Base-by-base conservation (phyloP, 1,140 invertebrate genomes). In the Diploscapter pachys region DNA sequence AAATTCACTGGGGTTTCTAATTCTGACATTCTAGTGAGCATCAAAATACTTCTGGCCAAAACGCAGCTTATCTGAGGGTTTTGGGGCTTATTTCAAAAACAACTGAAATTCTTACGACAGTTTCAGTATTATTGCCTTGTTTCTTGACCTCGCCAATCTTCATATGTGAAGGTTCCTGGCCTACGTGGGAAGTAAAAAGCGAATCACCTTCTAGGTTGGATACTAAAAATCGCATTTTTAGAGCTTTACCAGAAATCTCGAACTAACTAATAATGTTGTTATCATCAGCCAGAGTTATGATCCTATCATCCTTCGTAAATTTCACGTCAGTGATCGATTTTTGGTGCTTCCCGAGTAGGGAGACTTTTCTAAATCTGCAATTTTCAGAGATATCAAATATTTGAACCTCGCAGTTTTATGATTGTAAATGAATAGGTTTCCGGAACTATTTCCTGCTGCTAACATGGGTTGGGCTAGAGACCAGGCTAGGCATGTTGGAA, bases 141-240 rank as follows among this genome's bases (percentile, higher is more conserved):
- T 62, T 6, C n/a, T 57, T 67, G 6, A 74, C 61, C 2, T 65
- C 53, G 49, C 56, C 54, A 11, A 66, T 53, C 62, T 74, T 51
- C 56, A 74, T 48, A 31, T 74, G 64, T 31, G 53, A 59, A 2
- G 73, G 73, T 8, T 74, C 73, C 9, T 64, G 57, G 53, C 61
- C 67, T 31, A 56, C 64, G 2, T 65, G 54, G 9, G 54, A 3
- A 11, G 65, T 69, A 52, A 63, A 64, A 5, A 78, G 31, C 5
- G 95, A 96, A 83, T 98, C 96, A 0, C 96, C 96, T 83, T 97
- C 94, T 13, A 90, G 89, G 81, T 94, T 98, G 85, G 92, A 96
- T 48, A 99, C 90, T 2, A 93, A 93, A 63, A 99, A 89, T 54
- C 91, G 91, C 85, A 91, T 3, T 63, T 63, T 51, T n/a, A 13